Evolutionary conservation across 92 coral and sea anemone genomes (phyloP), one percentile per base, ranked within the genome.

Genomic region (Desmophyllum pertusum): DNA sequence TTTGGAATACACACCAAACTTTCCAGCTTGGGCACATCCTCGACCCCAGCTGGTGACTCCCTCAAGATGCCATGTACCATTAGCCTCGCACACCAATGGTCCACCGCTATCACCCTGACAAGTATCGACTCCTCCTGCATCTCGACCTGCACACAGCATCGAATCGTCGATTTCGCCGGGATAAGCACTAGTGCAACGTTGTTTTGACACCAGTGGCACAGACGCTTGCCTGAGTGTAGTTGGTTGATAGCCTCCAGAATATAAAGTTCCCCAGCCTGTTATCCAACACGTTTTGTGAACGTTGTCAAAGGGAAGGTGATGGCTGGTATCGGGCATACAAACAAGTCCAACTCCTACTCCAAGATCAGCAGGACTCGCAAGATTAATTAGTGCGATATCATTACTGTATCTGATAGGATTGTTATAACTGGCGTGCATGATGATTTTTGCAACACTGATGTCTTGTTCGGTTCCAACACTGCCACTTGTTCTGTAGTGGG

Each of bases 81-180:
- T n/a, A n/a, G n/a, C n/a, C n/a, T n/a, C n/a, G n/a, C n/a, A n/a
- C n/a, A n/a, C n/a, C n/a, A n/a, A n/a, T n/a, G n/a, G n/a, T n/a
- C n/a, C n/a, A n/a, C 88, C 81, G 72, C 76, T 23, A 38, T 81
- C 85, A 21, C 85, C 85, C 30, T 81, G 76, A 52, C 85, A 81
- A 31, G 85, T 35, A 36, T 81, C 85, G 11, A 81, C 74, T n/a
- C 85, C 85, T 4, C 85, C 85, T 52, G 10, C 53, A 51, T 81
- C 84, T 45, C 65, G 62, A 25, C 84, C 84, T 21, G 84, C 84
- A 41, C 84, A 80, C 17, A 80, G 59, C 84, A 80, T 80, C 76
- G 84, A 33, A 9, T 65, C 63, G 75, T 66, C 61, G n/a, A 80
- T 62, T 25, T 39, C n/a, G 7, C 57, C 75, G 9, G 75, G 75